Evolutionary conservation across 2,113 vertebrate genomes (phyloP), one percentile per base, ranked within the genome.

Genomic region (Stegastes partitus): DNA sequence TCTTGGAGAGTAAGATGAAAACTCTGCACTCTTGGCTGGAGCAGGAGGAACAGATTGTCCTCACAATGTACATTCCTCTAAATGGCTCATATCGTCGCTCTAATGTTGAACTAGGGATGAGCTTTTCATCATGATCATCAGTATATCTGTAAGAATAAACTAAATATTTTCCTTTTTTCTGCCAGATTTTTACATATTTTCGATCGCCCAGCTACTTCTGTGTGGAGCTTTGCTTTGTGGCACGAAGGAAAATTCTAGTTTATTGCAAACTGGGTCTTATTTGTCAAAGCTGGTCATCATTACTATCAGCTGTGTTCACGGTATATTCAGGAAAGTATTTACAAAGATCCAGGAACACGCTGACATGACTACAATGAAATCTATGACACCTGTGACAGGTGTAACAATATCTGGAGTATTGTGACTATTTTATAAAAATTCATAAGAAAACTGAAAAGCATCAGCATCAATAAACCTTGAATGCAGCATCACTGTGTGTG

Each of bases 1-100:
- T 89, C 79, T 87, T 83, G 68, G 82, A 85, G 82, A 82, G 59
- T 59, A 70, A 76, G 84, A 85, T 71, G 71, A 85, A 79, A 77
- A 85, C 75, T 77, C 80, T 2, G 25, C 11, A 12, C 54, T 79
- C 21, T 83, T 81, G 84, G 89, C 89, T 77, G 19, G 34, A 87
- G 68, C 77, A 53, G 59, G 51, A 70, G 55, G 81, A 79, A 74
- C 77, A 85, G 66, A 70, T 67, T 79, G 68, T 74, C 59, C 75
- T 31, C 75, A 65, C 79, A 63, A 57, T 26, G 59, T 62, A 42
- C 80, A 39, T 65, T 73, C 21, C 49, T 57, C 21, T 73, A 55
- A 50, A 11, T 63, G 1, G 73, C 67, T 77, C 53, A 23, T 45
- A 19, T 6, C 1, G 2, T n/a, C 47, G 53, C 31, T 82, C 73